Evolutionary conservation across 2,888 invertebrate genomes (phyloP).

Genomic region (Apamea anceps): DNA sequence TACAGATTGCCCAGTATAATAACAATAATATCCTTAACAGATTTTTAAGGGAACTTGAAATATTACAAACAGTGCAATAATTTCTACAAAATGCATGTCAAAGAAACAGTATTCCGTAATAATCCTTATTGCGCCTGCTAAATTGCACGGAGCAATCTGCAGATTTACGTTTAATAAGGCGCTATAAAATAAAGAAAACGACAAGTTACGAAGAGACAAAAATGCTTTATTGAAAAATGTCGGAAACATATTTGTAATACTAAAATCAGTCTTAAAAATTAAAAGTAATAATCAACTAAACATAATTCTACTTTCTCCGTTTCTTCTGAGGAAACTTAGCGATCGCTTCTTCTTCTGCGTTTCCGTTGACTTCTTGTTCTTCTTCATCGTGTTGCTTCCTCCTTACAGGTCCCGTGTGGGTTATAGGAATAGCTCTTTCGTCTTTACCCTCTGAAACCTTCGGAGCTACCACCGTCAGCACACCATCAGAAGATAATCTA

Average conservation of each 20-base stretch:
- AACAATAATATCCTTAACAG: neutral
- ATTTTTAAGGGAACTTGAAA: neutral
- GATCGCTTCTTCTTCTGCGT: conserved; percentile 61
- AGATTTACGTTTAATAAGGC: neutral
- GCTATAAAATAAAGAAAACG: conserved; percentile 34
- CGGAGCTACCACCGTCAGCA: conserved; percentile 92
- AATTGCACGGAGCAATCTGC: conserved; percentile 20
- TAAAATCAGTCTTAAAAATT: conserved; percentile 61
- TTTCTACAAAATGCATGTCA: neutral
- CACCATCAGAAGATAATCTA: conserved; percentile 93
- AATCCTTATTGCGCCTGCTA: conserved; percentile 11
- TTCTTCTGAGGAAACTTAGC: conserved; percentile 82
- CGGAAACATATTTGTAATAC: conserved; percentile 11
- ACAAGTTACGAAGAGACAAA: neutral
- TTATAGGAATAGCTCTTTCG: conserved; percentile 90
- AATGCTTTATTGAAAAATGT: conserved; percentile 30
- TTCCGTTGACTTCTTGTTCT: conserved; percentile 68
- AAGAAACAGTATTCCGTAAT: neutral
- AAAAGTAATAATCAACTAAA: conserved; percentile 3
- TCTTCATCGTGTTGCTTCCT: conserved; percentile 83
- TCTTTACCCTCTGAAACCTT: conserved; percentile 73
- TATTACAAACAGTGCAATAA: neutral
- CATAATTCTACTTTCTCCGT: conserved; percentile 68
- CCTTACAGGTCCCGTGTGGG: conserved; percentile 91
- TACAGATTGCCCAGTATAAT: neutral